Conservation (phyloP, 1,140 invertebrate species). For the Drosophila nannoptera region DNA sequence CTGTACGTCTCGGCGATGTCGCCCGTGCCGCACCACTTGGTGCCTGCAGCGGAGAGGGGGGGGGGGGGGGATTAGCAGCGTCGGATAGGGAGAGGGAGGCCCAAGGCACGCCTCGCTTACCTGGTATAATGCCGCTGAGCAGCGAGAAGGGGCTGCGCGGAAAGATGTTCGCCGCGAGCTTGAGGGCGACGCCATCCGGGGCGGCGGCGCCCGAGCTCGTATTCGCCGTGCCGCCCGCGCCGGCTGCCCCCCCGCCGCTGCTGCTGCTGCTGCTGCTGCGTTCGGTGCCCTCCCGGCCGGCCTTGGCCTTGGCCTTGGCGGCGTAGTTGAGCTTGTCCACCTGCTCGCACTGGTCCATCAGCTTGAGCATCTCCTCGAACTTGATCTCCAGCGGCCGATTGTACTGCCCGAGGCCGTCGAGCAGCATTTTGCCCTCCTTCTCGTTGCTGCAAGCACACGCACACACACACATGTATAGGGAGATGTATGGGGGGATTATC, state of each 20-base stretch:
- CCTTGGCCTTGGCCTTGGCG: conserved; percentile 51
- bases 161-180: conserved; percentile 72
- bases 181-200: conserved; percentile 51
- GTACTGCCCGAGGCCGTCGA: conserved; percentile 82
- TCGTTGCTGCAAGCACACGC: conserved; percentile 85
- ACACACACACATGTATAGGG: background rate
- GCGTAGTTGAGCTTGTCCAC: conserved; percentile 79
- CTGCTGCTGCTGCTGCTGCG: conserved; percentile 12
- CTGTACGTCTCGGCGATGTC: conserved; percentile 90
- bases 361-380: conserved; percentile 85
- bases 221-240: conserved; percentile 1
- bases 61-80: background rate
- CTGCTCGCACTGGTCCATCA: conserved; percentile 87
- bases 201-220: conserved; percentile 37
- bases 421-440: conserved; percentile 82
- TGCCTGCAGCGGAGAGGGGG: conserved; percentile 83
- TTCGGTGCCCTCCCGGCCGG: conserved; percentile 29
- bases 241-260: conserved; percentile 13
- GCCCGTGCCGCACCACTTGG: conserved; percentile 93
- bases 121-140: conserved; percentile 87
- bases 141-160: conserved; percentile 84
- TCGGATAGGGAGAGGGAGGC: background rate
- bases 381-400: conserved; percentile 83
- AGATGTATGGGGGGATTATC: background rate
- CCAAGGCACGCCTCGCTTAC: conserved; percentile 75